Evolutionary conservation across 30 jellyfish, hydroid and myxozoan species (phyloP).

Genomic region (Catostylus mosaicus): DNA sequence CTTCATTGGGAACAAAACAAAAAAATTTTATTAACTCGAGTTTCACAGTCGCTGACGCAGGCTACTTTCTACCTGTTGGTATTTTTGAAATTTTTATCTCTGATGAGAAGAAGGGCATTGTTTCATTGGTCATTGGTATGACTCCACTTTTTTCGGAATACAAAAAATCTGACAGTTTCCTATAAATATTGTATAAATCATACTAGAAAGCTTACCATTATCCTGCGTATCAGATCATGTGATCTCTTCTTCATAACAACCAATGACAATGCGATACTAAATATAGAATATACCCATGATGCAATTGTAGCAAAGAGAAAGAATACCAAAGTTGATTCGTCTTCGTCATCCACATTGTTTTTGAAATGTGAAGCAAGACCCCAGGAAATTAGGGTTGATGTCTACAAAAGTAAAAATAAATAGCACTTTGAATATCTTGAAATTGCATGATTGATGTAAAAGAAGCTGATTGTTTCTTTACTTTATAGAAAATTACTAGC

Average conservation of each 20-base stretch:
- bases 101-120: background rate
- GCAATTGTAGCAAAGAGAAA: constrained; percentile 26
- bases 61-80: background rate
- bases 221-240: constrained; percentile 31
- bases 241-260: constrained; percentile 36
- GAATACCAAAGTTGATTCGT: background rate
- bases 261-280: constrained; percentile 30
- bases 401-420: background rate
- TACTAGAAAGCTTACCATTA: constrained; percentile 17
- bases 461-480: too few relatives aligned
- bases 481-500: too few relatives aligned
- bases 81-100: background rate
- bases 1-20: too few relatives aligned
- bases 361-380: constrained; percentile 17
- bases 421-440: too few relatives aligned
- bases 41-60: background rate
- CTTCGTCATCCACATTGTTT: background rate
- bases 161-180: background rate
- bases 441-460: too few relatives aligned
- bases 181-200: too few relatives aligned
- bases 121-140: background rate
- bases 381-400: constrained; percentile 30
- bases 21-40: too few relatives aligned
- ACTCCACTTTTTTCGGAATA: too few relatives aligned
- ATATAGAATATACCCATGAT: constrained; percentile 53